Evolutionary conservation across 2,113 vertebrate species (phyloP).

Genomic region (Albula goreensis): DNA sequence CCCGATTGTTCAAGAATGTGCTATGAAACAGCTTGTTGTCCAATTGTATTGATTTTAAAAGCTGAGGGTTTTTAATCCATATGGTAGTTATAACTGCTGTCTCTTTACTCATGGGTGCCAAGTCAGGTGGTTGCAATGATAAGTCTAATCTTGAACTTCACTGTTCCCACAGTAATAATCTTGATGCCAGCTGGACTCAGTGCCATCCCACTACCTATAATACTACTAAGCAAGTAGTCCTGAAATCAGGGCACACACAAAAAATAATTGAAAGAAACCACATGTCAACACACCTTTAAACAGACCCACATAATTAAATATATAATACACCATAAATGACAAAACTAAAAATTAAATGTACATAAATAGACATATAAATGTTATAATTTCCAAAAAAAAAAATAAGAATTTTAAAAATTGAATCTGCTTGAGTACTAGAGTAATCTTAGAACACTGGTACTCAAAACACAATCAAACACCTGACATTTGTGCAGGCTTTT

Average conservation of each 20-base stretch:
- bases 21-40: neutral
- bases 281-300: too few species aligned
- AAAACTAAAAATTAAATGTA: neutral
- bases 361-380: neutral
- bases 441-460: neutral
- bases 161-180: neutral
- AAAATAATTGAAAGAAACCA: too few species aligned
- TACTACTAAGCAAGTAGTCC: neutral
- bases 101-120: neutral
- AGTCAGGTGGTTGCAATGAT: too few species aligned
- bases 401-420: constrained; percentile 3
- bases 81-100: neutral
- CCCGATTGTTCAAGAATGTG: neutral
- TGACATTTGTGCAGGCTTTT: constrained; percentile 4
- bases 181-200: neutral
- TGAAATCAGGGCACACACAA: too few species aligned
- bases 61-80: neutral
- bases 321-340: too few species aligned
- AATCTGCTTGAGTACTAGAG: neutral
- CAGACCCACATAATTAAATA: too few species aligned
- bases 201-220: neutral
- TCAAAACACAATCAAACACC: neutral
- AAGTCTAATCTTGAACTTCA: neutral
- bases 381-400: neutral
- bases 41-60: neutral